Base-by-base conservation (phyloP, 92 coral and sea anemone genomes). In the Porites divaricata region DNA sequence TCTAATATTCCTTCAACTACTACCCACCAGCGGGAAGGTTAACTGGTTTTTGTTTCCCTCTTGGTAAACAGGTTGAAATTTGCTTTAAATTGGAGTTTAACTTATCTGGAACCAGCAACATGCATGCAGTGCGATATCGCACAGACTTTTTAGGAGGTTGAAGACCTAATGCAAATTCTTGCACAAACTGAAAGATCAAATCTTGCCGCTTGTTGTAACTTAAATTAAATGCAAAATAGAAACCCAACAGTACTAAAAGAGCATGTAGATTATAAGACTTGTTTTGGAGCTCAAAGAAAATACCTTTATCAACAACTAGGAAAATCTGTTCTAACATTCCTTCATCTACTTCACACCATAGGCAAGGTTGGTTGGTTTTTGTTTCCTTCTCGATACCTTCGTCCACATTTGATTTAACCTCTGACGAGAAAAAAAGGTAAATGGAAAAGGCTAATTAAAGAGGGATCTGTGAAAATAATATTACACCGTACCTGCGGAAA, bases 141-240 rank as follows among this genome's bases (percentile, higher is more conserved):
- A 62, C 70, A 77, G 72, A 77, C 59, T 77, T 77, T 35, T 77
- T 77, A n/a, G 49, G n/a, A 15, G 57, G 81, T 63, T n/a, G 81
- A 28, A 77, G 70, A 28, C 72, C 81, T 19, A 77, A 77, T 77
- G 63, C 23, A 77, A 48, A 77, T 63, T 77, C 81, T 48, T 63
- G 61, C 6, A 77, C 7, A 14, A 77, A 77, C 28, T 62, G 72
- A 35, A 63, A 77, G 57, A 63, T 26, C 10, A 77, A 77, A 35
- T 77, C 81, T 58, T 77, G 81, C 45, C 81, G 23, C 59, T 77
- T 77, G 71, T 77, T 72, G n/a, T 65, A 63, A n/a, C 81, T 62
- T 35, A 63, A 75, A 48, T 75, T 53, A 48, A 75, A 75, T 9
- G 79, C 24, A 20, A 77, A 63, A 63, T 63, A 77, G 17, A 77